phyloP scores from a whole-genome alignment of 1,140 invertebrate species.

The Trypoxylus dichotomus region DNA sequence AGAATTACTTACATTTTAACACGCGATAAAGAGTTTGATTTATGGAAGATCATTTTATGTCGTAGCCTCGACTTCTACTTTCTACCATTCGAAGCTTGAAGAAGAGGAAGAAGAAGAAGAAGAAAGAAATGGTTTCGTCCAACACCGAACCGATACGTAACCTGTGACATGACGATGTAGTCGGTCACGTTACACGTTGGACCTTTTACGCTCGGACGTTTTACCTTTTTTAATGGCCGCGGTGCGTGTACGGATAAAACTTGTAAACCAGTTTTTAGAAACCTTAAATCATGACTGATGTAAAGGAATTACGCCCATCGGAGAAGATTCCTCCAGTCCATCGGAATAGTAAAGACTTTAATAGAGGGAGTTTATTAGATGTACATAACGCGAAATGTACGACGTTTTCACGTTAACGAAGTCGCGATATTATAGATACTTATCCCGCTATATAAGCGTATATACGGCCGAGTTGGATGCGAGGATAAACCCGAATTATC shows the following conservation, averaged over 20 bases:
- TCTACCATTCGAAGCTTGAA: no score
- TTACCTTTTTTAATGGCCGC: neutral
- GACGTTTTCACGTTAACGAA: no score
- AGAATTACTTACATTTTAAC: slow-evolving; percentile 1
- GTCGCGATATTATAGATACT: no score
- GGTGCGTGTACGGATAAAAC: neutral
- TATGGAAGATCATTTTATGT: neutral
- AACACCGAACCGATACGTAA: neutral
- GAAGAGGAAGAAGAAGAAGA: no score
- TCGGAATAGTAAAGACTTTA: no score
- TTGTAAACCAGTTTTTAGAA: neutral
- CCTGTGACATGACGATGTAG: neutral
- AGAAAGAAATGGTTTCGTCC: neutral
- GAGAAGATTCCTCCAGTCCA: no score
- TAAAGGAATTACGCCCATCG: neutral
- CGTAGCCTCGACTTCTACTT: neutral
- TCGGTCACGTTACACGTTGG: neutral
- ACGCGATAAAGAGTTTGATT: neutral
- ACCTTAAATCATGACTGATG: neutral
- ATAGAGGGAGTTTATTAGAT: no score
- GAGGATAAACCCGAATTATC: no score
- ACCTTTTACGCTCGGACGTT: neutral
- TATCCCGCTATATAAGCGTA: no score
- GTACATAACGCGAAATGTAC: no score
- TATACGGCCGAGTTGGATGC: no score